Conservation (phyloP, 2,888 invertebrate species). For the Chaetogeoica ovagalla region DNA sequence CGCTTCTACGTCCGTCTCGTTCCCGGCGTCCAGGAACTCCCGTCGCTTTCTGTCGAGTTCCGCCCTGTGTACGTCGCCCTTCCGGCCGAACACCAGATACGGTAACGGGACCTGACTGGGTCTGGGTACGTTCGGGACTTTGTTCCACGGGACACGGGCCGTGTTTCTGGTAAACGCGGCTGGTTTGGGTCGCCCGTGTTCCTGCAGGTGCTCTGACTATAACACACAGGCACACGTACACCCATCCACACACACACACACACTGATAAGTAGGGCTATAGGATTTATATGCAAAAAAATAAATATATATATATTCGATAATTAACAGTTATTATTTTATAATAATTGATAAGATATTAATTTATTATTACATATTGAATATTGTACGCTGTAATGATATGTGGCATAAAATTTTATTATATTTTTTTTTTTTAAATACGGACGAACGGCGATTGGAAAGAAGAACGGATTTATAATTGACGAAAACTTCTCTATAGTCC, state of each 20-base stretch:
- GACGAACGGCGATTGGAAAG: too few species aligned
- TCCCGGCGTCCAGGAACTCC: conserved; percentile 44
- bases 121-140: conserved; percentile 83
- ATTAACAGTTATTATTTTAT: too few species aligned
- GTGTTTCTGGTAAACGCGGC: conserved; percentile 61
- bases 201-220: conserved; percentile 41
- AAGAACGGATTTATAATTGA: too few species aligned
- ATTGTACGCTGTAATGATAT: too few species aligned
- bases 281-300: too few species aligned
- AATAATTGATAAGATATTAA: too few species aligned
- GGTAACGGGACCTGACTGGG: conserved; percentile 83
- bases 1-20: conserved; percentile 39
- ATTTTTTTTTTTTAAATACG: too few species aligned
- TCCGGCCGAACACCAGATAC: conserved; percentile 77
- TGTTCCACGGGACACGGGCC: conserved; percentile 80
- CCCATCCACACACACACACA: conserved; percentile 8
- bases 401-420: too few species aligned
- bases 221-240: conserved; percentile 43
- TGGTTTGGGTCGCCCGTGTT: conserved; percentile 57
- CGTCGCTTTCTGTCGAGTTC: conserved; percentile 16
- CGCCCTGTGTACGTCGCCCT: background rate
- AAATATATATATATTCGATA: too few species aligned
- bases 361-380: too few species aligned
- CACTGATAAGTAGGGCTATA: conserved; percentile 9
- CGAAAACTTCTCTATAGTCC: too few species aligned